These are phyloP conservation scores for Sphaerophoria rueppellii DNA, from an alignment of 2,888 invertebrate genomes.

Conservation along the genomic window DNA sequence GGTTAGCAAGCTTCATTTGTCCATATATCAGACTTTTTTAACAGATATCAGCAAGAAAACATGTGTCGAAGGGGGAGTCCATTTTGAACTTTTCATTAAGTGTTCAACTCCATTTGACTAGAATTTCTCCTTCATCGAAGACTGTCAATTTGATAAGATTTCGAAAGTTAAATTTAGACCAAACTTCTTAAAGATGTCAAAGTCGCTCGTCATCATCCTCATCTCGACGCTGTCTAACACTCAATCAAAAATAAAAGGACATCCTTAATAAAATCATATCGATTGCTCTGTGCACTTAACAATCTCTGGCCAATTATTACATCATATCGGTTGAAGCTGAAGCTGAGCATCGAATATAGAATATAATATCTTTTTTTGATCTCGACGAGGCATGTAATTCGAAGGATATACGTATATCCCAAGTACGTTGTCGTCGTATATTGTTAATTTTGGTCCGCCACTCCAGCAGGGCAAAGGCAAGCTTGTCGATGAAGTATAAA, in stretches of 20 bases:
- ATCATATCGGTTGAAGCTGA: not conserved
- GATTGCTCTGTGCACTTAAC: conserved; percentile 28
- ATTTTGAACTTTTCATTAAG: no score
- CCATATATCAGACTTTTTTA: no score
- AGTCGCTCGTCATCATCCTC: not conserved
- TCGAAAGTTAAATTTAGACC: conserved; percentile 50
- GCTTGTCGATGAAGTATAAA: not conserved
- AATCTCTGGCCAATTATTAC: conserved; percentile 34
- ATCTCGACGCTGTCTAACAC: conserved; percentile 5
- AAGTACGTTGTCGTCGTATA: conserved; percentile 31
- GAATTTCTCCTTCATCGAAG: not conserved
- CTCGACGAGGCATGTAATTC: conserved; percentile 64
- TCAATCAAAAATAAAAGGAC: conserved; percentile 65
- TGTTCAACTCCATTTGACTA: no score
- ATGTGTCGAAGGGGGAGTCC: no score
- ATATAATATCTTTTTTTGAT: conserved; percentile 61
- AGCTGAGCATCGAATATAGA: conserved; percentile 25
- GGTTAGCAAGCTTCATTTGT: no score
- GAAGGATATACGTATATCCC: conserved; percentile 58
- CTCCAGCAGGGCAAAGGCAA: not conserved
- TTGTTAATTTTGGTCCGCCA: conserved; percentile 58
- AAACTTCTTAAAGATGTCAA: conserved; percentile 59
- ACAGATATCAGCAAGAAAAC: no score
- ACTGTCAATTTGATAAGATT: not conserved
- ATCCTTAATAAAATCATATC: conserved; percentile 45